These are phyloP conservation scores for Stichopus horrens DNA, from an alignment of 53 echinoderm and acorn worm genomes.

Conservation along the genomic window DNA sequence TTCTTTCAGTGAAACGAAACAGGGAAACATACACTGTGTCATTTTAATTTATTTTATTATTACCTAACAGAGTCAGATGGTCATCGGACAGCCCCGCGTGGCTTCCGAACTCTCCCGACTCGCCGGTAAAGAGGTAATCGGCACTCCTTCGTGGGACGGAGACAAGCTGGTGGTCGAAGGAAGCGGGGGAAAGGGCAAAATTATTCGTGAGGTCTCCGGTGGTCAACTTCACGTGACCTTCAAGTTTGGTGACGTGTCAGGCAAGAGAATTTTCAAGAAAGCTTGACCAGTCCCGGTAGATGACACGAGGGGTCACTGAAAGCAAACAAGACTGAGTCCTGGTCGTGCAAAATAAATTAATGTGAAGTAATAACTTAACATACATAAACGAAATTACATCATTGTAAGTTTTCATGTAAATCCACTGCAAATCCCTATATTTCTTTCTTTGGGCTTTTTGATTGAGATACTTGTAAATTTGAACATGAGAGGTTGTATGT, in stretches of 20 bases:
- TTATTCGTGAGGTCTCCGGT: slow-evolving; percentile 65
- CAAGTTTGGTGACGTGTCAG: slow-evolving; percentile 61
- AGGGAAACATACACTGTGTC: no score
- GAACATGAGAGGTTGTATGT: no score
- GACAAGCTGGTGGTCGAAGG: slow-evolving; percentile 70
- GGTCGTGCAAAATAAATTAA: no score
- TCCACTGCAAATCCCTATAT: no score
- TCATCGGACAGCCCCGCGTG: slow-evolving; percentile 59
- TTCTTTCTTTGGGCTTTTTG: no score
- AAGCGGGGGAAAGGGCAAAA: slow-evolving; percentile 56
- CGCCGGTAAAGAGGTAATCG: slow-evolving; percentile 63
- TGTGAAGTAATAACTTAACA: no score
- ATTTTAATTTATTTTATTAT: no score
- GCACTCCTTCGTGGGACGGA: slow-evolving; percentile 70
- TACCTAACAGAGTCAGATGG: slow-evolving; percentile 25
- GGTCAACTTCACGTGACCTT: slow-evolving; percentile 70
- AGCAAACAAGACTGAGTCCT: no score
- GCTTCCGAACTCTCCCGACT: slow-evolving; percentile 68
- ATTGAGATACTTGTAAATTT: no score
- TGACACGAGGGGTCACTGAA: not conserved
- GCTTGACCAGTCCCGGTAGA: slow-evolving; percentile 29
- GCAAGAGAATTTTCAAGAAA: slow-evolving; percentile 83
- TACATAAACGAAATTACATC: no score
- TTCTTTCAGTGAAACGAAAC: no score
- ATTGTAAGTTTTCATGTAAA: no score